These are phyloP conservation scores for Chelmon rostratus DNA, from an alignment of 2,797 vertebrate genomes.

Conservation along the genomic window DNA sequence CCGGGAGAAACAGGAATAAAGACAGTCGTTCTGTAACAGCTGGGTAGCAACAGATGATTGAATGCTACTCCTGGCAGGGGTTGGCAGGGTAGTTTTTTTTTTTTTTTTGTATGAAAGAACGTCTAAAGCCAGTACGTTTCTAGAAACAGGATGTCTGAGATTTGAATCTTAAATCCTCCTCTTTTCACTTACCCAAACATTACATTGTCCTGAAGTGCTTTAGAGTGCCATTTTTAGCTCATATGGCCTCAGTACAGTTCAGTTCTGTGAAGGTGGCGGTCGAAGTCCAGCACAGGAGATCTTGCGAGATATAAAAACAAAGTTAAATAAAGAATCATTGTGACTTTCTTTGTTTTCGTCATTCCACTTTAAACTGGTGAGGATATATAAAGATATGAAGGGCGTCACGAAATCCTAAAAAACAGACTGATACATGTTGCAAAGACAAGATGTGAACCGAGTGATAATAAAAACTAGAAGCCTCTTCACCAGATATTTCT, in stretches of 20 bases:
- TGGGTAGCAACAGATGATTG: conserved; percentile 62
- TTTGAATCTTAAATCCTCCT: conserved; percentile 32
- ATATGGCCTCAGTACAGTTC: background rate
- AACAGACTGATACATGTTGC: background rate
- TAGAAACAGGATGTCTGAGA: conserved; percentile 53
- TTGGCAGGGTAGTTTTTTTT: conserved; percentile 20
- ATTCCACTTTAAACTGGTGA: background rate
- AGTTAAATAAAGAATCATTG: background rate
- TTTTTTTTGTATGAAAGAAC: conserved; percentile 27
- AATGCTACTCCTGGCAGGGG: conserved; percentile 50
- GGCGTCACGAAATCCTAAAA: background rate
- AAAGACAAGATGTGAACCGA: background rate
- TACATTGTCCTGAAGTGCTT: conserved; percentile 4
- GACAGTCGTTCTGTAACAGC: conserved; percentile 59
- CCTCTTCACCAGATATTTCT: background rate
- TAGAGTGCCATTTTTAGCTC: conserved; percentile 3
- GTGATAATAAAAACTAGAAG: background rate
- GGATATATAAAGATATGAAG: background rate
- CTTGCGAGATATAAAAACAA: background rate
- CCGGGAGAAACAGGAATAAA: conserved; percentile 46
- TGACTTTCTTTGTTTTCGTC: background rate
- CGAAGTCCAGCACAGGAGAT: too few species aligned
- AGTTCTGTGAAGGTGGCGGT: too few species aligned
- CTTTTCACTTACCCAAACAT: conserved; percentile 41
- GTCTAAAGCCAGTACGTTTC: conserved; percentile 6